Evolutionary conservation across 2,113 vertebrate species (phyloP), one percentile per base, ranked within the genome.

Genomic region (Xiphias gladius): DNA sequence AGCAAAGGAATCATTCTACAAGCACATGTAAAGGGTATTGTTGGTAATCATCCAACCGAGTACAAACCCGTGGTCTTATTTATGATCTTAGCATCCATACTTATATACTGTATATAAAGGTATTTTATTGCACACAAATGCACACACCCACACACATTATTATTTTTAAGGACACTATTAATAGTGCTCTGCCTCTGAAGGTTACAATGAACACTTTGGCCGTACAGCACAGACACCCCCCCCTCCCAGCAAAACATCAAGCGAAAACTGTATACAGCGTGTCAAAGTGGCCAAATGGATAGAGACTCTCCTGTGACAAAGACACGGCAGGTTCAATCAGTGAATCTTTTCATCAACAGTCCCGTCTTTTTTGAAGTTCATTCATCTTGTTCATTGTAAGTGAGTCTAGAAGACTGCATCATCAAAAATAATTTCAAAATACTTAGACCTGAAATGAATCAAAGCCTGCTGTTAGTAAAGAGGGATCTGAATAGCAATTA

Each of bases 241-340:
- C 13, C 32, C 20, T 11, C 1, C 4, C 22, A 54, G 41, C 50
- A 43, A 64, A 65, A 68, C 77, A 77, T 84, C 63, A 78, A 87
- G 52, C 1, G 1, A 54, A 78, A 72, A 68, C 28, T 67, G 52
- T 46, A 30, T 67, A 73, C 69, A n/a, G 32, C 12, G 17, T 39
- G 50, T 77, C 37, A 73, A 43, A 87, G 48, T 65, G 16, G 64
- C 19, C 32, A 70, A 82, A 84, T 57, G 52, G 69, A 52, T 26
- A 64, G 32, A 78, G 67, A 57, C 58, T 76, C 46, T 55, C 58
- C 59, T 32, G 54, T 82, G 70, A 75, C 79, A 74, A 73, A 85
- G 70, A 78, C 43, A 50, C 55, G 79, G 74, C 86, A 79, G 58
- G n/a, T 57, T 71, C 70, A 50, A 66, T 85, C 59, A 61, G 26